Evolutionary conservation across 2,797 vertebrate species (phyloP), one percentile per base, ranked within the genome.

Genomic region (Fratercula arctica): DNA sequence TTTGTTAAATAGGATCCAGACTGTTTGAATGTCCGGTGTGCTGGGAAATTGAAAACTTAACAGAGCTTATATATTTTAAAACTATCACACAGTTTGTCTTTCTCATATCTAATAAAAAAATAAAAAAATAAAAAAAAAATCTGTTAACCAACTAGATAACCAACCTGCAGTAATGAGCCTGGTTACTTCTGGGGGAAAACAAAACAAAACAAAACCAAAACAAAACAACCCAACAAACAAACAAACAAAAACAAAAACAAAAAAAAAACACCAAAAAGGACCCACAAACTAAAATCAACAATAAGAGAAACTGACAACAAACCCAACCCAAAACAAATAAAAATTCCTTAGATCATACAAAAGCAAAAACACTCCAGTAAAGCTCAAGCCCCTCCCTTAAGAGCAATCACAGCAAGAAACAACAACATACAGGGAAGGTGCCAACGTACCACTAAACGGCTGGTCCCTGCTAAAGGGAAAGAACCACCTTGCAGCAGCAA

Each of bases 1-100:
- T 95, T 97, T 96, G 90, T 66, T 95, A 91, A 96, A 87, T 95
- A 85, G 79, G 72, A 89, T 83, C 76, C 68, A 80, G 79, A 45
- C 46, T 93, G 68, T 83, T 91, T 85, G 59, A 95, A 83, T 72
- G 66, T 76, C 69, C 37, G 7, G 15, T 69, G 51, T 82, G 43
- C 68, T 63, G 29, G 48, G 66, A 95, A 95, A 90, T 82, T 51
- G 70, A 85, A 90, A 93, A 59, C 63, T 86, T 66, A 89, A 63
- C 12, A 89, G 51, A 75, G 23, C 21, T 81, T 68, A 39, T 83
- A 15, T 63, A 25, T 83, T 93, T 89, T 37, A 14, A 81, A 87
- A 48, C 17, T 87, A 41, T 84, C 37, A 61, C 51, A 61, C 29
- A 80, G 23, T 29, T 90, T 60, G 60, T 68, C 50, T 91, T 85